These are phyloP conservation scores for Spodoptera frugiperda DNA, from an alignment of 1,140 invertebrate species.

Conservation along the genomic window DNA sequence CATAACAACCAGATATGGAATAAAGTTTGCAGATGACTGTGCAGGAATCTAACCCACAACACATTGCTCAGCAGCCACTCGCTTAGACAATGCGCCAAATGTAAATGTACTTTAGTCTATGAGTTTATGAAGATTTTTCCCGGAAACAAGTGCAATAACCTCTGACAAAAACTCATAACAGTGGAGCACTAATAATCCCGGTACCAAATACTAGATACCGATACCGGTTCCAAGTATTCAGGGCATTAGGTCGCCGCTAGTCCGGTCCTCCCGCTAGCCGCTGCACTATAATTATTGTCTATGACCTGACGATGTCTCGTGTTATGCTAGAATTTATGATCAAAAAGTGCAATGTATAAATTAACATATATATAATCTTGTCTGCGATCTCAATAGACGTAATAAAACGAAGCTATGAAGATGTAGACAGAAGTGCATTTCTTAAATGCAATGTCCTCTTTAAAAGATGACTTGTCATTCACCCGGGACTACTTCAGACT, in stretches of 20 bases:
- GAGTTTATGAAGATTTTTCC: neutral
- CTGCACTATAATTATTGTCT: conserved; percentile 44
- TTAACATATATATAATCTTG: neutral
- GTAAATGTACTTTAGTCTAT: no score
- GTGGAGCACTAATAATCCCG: conserved; percentile 21
- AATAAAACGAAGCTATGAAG: no score
- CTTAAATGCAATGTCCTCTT: no score
- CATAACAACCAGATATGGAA: no score
- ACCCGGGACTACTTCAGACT: no score
- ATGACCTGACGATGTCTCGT: conserved; percentile 8
- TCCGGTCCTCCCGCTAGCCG: conserved; percentile 33
- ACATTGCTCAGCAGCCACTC: no score
- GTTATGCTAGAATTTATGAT: neutral
- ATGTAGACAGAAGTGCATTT: no score
- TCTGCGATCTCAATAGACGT: no score
- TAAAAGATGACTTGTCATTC: no score
- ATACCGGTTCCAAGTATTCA: conserved; percentile 42
- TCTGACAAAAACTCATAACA: conserved; percentile 1
- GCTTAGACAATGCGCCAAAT: no score
- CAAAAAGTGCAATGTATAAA: conserved; percentile 2
- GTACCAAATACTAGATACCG: conserved; percentile 32
- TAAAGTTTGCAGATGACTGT: no score
- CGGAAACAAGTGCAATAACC: neutral
- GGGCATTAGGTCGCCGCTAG: conserved; percentile 32
- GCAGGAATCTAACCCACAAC: neutral